phyloP scores from a whole-genome alignment of 1,140 invertebrate species.

The Drosophila lini region DNA sequence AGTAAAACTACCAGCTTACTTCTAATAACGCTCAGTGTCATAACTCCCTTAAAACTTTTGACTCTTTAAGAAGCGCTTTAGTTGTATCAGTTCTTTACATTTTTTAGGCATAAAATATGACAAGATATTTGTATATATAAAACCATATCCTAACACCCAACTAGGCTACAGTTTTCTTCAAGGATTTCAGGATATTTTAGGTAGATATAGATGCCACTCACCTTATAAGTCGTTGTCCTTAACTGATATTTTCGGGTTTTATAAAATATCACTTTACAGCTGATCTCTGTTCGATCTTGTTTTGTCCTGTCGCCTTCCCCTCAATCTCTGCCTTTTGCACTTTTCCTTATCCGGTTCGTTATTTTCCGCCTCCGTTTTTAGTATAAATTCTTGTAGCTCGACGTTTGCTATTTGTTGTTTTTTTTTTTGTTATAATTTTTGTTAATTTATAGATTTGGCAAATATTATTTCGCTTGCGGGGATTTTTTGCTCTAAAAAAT shows the following conservation, averaged over 20 bases:
- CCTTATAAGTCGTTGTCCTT: conserved; percentile 77
- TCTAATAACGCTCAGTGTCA: neutral
- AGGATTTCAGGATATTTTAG: no score
- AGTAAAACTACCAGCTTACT: neutral
- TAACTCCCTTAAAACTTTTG: no score
- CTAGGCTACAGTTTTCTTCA: neutral
- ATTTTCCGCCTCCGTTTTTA: conserved; percentile 10
- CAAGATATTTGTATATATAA: no score
- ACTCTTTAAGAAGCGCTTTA: no score
- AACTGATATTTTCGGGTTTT: conserved; percentile 72
- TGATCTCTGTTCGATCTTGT: conserved; percentile 39
- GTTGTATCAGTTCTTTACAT: no score
- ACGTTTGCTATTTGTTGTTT: conserved; percentile 17
- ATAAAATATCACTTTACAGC: conserved; percentile 77
- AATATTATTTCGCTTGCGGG: conserved; percentile 43
- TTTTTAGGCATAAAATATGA: no score
- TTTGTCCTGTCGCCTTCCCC: conserved; percentile 14
- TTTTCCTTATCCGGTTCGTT: neutral
- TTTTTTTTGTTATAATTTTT: conserved; percentile 1
- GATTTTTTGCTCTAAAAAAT: conserved; percentile 54
- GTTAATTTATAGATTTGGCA: conserved; percentile 56
- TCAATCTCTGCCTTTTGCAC: conserved; percentile 15
- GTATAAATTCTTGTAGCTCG: conserved; percentile 73
- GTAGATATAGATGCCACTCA: conserved; percentile 21
- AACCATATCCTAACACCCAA: no score